These are phyloP conservation scores for Lobophora halterata DNA, from an alignment of 2,888 invertebrate genomes.

Conservation along the genomic window DNA sequence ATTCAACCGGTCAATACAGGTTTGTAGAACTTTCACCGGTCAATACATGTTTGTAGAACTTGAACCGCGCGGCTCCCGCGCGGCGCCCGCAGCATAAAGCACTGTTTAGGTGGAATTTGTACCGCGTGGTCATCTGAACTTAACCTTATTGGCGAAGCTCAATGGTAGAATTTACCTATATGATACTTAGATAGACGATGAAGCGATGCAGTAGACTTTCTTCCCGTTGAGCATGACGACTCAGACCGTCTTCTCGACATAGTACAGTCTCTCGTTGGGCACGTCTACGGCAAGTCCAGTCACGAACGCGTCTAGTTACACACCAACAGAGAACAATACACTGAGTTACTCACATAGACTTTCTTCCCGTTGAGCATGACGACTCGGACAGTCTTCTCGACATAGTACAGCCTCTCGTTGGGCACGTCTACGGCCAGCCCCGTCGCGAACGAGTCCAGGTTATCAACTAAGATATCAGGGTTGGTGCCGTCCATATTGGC, in stretches of 20 bases:
- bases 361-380: conserved; percentile 86
- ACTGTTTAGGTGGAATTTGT: too few species aligned
- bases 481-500: conserved; percentile 92
- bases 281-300: conserved; percentile 93
- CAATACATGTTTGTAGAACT: too few species aligned
- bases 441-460: conserved; percentile 89
- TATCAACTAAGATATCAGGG: conserved; percentile 80
- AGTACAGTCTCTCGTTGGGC: conserved; percentile 90
- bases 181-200: too few species aligned
- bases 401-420: conserved; percentile 91
- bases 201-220: too few species aligned
- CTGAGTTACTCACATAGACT: conserved; percentile 76
- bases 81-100: too few species aligned
- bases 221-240: conserved; percentile 65
- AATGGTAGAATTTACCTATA: too few species aligned
- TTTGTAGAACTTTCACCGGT: too few species aligned
- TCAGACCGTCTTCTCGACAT: conserved; percentile 85
- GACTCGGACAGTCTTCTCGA: conserved; percentile 83
- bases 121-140: too few species aligned
- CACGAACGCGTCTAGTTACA: conserved; percentile 89
- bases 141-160: too few species aligned
- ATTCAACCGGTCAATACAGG: too few species aligned
- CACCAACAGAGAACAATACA: conserved; percentile 1
- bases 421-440: conserved; percentile 92
- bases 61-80: too few species aligned